Evolutionary conservation across 2,797 vertebrate species (phyloP), one percentile per base, ranked within the genome.

Genomic region (Ceryle rudis): DNA sequence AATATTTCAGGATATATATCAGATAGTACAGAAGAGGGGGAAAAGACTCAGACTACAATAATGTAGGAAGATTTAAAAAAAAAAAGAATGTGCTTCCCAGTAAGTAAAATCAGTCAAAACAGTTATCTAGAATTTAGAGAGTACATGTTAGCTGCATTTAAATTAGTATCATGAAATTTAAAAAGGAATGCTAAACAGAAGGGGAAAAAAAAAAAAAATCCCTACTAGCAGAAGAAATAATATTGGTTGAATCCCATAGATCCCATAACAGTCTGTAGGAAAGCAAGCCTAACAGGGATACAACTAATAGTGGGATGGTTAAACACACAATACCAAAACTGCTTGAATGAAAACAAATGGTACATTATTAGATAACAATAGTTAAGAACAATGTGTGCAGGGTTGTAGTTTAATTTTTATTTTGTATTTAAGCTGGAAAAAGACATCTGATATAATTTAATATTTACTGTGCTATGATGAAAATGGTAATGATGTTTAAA

Each of bases 1-100:
- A 97, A 92, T 80, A 71, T 95, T 94, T 96, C 82, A 67, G 69
- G 92, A 92, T 86, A 90, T 83, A 91, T 82, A 91, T 87, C 62
- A 96, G 72, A 66, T 35, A 90, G 84, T 41, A 75, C 46, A 93
- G 83, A 89, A 90, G 42, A 94, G 67, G 81, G 28, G 69, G 79
- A 73, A 91, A 91, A 67, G 4, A 81, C 51, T 71, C 41, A 61
- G 71, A 79, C 47, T 65, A 77, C 54, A 95, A 72, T 66, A 85
- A 81, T 7, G 2, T 83, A 57, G 55, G 31, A 72, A 85, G 82
- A 95, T 52, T 86, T 15, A 16, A 51, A 51, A 9, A 8, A 23
- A 9, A 33, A 29, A 64, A 62, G 65, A 42, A 49, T 22, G 10
- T 70, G 94, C 46, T 96, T 96, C 52, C 23, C 39, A 51, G 26